phyloP scores from a whole-genome alignment of 64 coral and sea anemone genomes.

The Pocillopora damicornis region DNA sequence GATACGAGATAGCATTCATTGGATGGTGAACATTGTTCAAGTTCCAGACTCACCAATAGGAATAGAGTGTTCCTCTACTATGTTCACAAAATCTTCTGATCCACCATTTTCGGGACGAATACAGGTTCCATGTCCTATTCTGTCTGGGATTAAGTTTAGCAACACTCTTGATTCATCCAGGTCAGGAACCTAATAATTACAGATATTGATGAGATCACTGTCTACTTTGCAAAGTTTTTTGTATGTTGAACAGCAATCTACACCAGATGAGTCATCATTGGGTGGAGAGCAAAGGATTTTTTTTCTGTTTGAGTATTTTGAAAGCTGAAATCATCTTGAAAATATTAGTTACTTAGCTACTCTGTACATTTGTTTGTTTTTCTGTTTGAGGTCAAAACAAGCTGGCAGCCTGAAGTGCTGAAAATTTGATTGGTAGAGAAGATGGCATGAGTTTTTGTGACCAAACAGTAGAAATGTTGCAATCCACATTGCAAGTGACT shows the following conservation, averaged over 20 bases:
- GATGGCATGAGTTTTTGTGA: no score
- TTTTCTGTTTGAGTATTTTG: no score
- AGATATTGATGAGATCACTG: not conserved
- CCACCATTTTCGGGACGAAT: conserved; percentile 86
- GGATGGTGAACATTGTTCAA: no score
- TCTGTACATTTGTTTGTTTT: no score
- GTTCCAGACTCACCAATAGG: conserved; percentile 62
- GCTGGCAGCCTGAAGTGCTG: no score
- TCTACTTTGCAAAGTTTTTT: not conserved
- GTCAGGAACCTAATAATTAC: conserved; percentile 56
- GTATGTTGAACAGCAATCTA: not conserved
- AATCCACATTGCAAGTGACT: not conserved
- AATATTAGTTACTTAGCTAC: no score
- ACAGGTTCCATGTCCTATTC: conserved; percentile 93
- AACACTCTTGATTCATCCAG: conserved; percentile 52
- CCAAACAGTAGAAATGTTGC: not conserved
- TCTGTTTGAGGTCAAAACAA: no score
- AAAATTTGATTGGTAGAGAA: no score
- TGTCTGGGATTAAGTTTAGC: conserved; percentile 61
- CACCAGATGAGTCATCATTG: no score
- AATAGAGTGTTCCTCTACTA: conserved; percentile 59
- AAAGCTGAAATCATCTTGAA: no score
- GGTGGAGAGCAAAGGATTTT: no score
- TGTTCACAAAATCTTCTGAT: conserved; percentile 60
- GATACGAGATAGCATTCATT: no score